These are phyloP conservation scores for Brachystomella parvula DNA, from an alignment of 1,140 invertebrate species.

Conservation along the genomic window DNA sequence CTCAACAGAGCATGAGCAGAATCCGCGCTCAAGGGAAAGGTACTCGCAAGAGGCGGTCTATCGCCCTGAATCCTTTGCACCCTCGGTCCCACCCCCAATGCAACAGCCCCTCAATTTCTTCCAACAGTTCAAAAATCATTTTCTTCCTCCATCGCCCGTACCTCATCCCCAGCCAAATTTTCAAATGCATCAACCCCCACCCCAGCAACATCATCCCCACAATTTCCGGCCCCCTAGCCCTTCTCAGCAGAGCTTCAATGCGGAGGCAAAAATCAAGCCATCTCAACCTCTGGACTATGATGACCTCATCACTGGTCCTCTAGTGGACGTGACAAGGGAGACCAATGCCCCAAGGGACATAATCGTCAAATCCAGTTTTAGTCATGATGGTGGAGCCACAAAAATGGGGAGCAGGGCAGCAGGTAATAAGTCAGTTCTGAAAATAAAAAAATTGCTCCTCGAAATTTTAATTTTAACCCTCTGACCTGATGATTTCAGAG, in stretches of 20 bases:
- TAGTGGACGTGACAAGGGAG: slow-evolving; percentile 11
- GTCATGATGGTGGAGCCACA: slow-evolving; percentile 14
- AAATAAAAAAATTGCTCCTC: not conserved
- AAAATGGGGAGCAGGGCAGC: not conserved
- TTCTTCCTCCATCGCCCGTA: not conserved
- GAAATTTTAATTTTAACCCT: not conserved
- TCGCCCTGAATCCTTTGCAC: not conserved
- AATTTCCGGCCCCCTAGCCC: not conserved
- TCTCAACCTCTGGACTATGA: slow-evolving; percentile 24
- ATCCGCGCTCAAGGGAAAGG: not conserved
- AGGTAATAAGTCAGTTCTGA: not conserved
- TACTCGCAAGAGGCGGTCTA: not conserved
- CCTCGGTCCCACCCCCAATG: not conserved
- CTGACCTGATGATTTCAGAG: too few species aligned
- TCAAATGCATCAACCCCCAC: not conserved
- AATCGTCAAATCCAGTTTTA: slow-evolving; percentile 30
- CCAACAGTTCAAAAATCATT: slow-evolving; percentile 8
- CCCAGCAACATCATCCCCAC: not conserved
- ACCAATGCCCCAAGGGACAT: slow-evolving; percentile 22
- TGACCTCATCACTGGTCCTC: slow-evolving; percentile 24
- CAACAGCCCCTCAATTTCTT: not conserved
- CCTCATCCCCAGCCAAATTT: not conserved
- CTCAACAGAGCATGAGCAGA: not conserved
- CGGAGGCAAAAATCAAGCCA: slow-evolving; percentile 9
- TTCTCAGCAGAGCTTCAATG: not conserved